Conservation (phyloP, 2,888 invertebrate species). For the Iphiclides podalirius region DNA sequence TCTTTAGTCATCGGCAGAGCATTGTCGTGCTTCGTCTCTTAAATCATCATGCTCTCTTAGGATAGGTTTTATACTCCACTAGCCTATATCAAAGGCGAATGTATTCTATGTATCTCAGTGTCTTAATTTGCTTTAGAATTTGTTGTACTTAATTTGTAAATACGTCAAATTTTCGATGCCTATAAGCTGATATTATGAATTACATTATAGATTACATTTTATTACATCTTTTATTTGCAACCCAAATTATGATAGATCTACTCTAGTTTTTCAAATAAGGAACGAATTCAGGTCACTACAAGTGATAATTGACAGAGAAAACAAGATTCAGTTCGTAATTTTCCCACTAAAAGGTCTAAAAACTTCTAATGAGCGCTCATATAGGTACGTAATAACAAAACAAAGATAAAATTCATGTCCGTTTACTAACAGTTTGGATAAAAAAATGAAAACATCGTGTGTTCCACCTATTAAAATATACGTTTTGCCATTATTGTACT, state of each 20-base stretch:
- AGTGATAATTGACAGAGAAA: conserved; percentile 1
- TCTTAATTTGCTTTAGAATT: conserved; percentile 6
- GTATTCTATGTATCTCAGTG: conserved; percentile 17
- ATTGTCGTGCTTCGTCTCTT: conserved; percentile 16
- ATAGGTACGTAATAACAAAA: no score
- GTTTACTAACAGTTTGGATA: no score
- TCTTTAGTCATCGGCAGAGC: conserved; percentile 21
- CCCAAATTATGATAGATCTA: no score
- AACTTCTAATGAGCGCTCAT: conserved; percentile 11
- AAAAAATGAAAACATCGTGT: no score
- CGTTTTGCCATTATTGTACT: no score
- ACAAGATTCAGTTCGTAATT: conserved; percentile 6
- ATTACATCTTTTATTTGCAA: conserved; percentile 8
- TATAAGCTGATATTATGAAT: conserved; percentile 17
- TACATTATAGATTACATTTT: conserved; percentile 9
- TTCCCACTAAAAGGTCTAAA: background rate
- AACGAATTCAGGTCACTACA: background rate
- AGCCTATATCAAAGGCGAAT: conserved; percentile 11
- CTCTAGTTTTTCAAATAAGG: no score
- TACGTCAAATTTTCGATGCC: conserved; percentile 13
- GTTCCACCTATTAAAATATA: no score
- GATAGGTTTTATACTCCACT: conserved; percentile 9
- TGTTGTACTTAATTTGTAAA: conserved; percentile 15
- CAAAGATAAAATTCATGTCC: no score
- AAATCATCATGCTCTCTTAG: conserved; percentile 22